These are phyloP conservation scores for Epizoanthus stellaris DNA, from an alignment of 92 coral and sea anemone species.

Conservation along the genomic window DNA sequence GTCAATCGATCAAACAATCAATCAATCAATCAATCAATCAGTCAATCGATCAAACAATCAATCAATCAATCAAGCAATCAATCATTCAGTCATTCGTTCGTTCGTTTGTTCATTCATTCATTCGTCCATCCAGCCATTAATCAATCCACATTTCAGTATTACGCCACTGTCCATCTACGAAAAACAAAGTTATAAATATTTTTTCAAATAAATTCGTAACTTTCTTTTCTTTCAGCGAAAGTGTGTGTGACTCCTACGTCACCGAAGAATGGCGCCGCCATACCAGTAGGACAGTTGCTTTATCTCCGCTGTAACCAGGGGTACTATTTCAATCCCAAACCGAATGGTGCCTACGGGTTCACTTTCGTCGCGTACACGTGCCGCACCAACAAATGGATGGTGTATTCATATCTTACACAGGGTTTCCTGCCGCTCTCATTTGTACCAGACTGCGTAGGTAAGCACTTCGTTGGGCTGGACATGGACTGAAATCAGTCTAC, in stretches of 20 bases:
- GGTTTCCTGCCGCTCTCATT: constrained; percentile 25
- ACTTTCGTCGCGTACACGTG: constrained; percentile 55
- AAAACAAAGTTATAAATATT: not conserved
- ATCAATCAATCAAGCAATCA: no score
- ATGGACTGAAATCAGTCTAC: no score
- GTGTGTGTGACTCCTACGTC: constrained; percentile 48
- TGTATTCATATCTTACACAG: not conserved
- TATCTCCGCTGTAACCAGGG: constrained; percentile 59
- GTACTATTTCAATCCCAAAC: constrained; percentile 77
- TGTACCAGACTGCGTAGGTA: constrained; percentile 85
- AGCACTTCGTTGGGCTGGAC: not conserved
- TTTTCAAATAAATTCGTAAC: not conserved
- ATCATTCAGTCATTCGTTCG: no score
- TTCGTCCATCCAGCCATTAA: not conserved
- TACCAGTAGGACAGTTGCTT: not conserved
- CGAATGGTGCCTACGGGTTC: constrained; percentile 53
- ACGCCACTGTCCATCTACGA: not conserved
- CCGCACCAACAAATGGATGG: constrained; percentile 59
- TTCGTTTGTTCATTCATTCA: no score
- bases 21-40: no score
- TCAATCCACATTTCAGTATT: not conserved
- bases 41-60: no score
- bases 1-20: no score
- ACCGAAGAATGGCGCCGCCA: constrained; percentile 67
- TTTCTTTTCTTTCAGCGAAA: constrained; percentile 42